Evolutionary conservation across 2,113 vertebrate genomes (phyloP), one percentile per base, ranked within the genome.

Genomic region (Malurus elegans): DNA sequence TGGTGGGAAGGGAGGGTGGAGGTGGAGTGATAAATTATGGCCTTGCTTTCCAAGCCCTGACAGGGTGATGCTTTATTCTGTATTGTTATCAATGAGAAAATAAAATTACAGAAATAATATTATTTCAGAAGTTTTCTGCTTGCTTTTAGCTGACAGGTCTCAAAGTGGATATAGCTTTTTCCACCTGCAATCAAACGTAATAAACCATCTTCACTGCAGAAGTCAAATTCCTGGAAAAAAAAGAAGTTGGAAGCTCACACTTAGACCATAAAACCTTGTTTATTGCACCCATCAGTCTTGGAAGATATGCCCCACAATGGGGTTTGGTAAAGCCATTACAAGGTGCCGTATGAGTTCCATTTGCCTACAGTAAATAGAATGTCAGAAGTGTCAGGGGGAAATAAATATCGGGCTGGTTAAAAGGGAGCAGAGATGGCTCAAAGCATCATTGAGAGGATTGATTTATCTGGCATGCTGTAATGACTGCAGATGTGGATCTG

Each of bases 341-440:
- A 98, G 97, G 98, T 98, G 97, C 97, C 79, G 88, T 97, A 97
- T 98, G 98, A 98, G 96, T 98, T 98, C 98, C 98, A 98, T 98
- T 98, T 98, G 98, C 98, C 98, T 98, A 98, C 98, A 98, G 98
- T 98, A 98, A 98, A 98, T 98, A 98, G 98, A 98, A 98, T 98
- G 98, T 98, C 98, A 98, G 97, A 98, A 97, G 97, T 98, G 98
- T 98, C 98, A 98, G 97, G 93, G 96, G 97, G 97, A 98, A 98
- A 98, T 98, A 98, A 98, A 99, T 98, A 98, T 98, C 79, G 25
- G 97, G 95, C 97, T 98, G 97, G 97, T 98, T 98, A 98, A 98
- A 98, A 98, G 98, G 98, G 97, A 98, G 97, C 97, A 97, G 98
- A 95, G 97, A 97, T 98, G 97, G 97, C 98, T 98, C 97, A 98